Conservation (phyloP, 2,888 invertebrate genomes). For the Diaprepes abbreviatus region DNA sequence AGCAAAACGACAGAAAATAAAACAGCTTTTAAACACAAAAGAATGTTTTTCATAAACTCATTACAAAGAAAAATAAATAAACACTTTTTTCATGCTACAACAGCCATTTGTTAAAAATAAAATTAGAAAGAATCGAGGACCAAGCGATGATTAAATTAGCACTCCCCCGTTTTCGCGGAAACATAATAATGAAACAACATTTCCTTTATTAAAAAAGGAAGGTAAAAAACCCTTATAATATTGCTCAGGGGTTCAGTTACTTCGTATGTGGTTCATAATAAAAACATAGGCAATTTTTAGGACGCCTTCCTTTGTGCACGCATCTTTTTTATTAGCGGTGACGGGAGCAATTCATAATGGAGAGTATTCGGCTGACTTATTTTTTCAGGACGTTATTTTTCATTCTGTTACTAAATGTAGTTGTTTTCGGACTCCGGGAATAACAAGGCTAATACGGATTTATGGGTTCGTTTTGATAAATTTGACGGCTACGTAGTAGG, state of each 20-base stretch:
- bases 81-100: conserved; percentile 9
- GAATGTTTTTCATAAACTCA: background rate
- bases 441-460: too few relatives aligned
- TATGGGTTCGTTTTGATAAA: too few relatives aligned
- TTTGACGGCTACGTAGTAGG: too few relatives aligned
- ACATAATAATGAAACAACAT: conserved; percentile 28
- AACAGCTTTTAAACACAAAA: background rate
- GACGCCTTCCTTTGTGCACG: background rate
- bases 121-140: conserved; percentile 17
- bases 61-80: conserved; percentile 11
- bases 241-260: background rate
- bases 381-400: too few relatives aligned
- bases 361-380: too few relatives aligned
- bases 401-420: too few relatives aligned
- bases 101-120: conserved; percentile 19
- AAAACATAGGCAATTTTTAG: conserved; percentile 30
- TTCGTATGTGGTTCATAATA: conserved; percentile 15
- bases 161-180: conserved; percentile 11
- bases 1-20: background rate
- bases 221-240: background rate
- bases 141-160: conserved; percentile 31
- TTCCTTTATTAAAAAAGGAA: conserved; percentile 34
- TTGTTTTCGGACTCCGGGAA: too few relatives aligned
- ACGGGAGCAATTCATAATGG: background rate
- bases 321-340: background rate